Conservation (phyloP, 2,888 invertebrate genomes). For the Coelinius sp. region DNA sequence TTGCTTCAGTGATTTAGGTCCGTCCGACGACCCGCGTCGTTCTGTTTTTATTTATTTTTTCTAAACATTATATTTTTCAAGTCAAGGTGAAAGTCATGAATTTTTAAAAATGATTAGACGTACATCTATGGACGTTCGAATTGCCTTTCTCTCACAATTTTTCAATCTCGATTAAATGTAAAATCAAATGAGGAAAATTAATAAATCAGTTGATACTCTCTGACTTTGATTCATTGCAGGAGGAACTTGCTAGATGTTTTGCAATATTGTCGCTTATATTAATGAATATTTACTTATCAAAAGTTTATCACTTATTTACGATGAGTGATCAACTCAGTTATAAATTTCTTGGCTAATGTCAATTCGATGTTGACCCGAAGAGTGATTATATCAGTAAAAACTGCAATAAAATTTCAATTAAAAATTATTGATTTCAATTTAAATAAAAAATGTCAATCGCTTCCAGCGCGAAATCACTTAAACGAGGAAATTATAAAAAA, state of each 20-base stretch:
- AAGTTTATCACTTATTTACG: neutral
- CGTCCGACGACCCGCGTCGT: constrained; percentile 37
- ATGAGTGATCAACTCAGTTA: too few relatives aligned
- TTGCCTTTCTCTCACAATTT: constrained; percentile 11
- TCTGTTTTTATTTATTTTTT: constrained; percentile 16
- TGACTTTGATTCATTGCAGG: neutral
- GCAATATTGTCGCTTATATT: neutral
- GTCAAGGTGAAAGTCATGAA: constrained; percentile 20
- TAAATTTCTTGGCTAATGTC: too few relatives aligned
- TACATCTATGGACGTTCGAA: constrained; percentile 9
- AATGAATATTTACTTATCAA: neutral
- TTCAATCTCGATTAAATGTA: neutral
- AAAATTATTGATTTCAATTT: too few relatives aligned
- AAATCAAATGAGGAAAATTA: neutral
- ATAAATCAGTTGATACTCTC: neutral
- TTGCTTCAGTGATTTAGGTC: constrained; percentile 31
- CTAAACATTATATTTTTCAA: neutral
- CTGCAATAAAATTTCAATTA: too few relatives aligned
- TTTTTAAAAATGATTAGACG: neutral
- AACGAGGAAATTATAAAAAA: too few relatives aligned
- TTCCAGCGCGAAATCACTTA: too few relatives aligned
- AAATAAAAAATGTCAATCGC: too few relatives aligned
- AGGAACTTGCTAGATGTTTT: too few relatives aligned
- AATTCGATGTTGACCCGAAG: too few relatives aligned
- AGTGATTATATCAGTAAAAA: too few relatives aligned